Percentiles rank a stretch among this genome's conserved stretches.
Conservation (phyloP, 2,888 invertebrate genomes). For the Eilema depressum region DNA sequence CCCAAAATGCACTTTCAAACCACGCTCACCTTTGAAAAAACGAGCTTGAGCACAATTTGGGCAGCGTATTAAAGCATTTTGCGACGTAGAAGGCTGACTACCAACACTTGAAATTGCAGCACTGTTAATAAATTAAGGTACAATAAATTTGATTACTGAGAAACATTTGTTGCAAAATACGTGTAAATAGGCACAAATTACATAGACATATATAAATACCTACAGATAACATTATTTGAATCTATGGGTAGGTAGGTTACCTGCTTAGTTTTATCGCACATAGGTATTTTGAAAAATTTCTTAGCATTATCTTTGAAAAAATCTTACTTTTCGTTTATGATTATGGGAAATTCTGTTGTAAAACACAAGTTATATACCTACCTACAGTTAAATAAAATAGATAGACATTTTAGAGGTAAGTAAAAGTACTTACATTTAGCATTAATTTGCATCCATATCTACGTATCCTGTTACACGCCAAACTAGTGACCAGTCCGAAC, state of each 20-base stretch:
- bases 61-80: too few species aligned
- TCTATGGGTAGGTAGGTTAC: not conserved
- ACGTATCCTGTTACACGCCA: too few species aligned
- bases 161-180: not conserved
- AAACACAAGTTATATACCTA: not conserved
- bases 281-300: too few species aligned
- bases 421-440: too few species aligned
- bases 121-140: too few species aligned
- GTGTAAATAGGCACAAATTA: not conserved
- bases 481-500: too few species aligned
- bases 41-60: too few species aligned
- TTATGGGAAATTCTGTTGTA: not conserved
- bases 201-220: not conserved
- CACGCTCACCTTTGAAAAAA: too few species aligned
- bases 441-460: too few species aligned
- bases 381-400: not conserved
- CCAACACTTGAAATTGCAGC: too few species aligned
- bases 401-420: not conserved
- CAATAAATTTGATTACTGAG: slow-evolving; percentile 2
- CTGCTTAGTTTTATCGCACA: not conserved
- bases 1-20: too few species aligned
- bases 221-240: not conserved
- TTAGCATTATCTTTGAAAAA: not conserved
- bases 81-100: too few species aligned
- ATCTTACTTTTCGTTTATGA: not conserved